Evolutionary conservation across 2,888 invertebrate species (phyloP).

Genomic region (Diaperis boleti): DNA sequence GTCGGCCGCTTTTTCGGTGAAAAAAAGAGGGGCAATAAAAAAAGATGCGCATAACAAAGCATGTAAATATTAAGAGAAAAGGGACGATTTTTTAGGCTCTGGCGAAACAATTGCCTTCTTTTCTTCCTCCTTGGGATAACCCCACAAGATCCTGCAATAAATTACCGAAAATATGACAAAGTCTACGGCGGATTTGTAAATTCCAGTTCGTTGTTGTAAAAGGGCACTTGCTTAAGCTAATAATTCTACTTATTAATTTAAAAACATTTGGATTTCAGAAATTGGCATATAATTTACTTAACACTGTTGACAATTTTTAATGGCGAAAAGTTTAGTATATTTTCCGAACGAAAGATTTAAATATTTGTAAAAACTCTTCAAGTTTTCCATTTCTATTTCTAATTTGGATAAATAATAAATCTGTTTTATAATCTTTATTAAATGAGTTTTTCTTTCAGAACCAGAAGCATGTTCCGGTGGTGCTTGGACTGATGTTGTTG

Average conservation of each 20-base stretch:
- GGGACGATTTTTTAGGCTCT: constrained; percentile 17
- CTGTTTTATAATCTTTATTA: too few species aligned
- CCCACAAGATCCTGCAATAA: constrained; percentile 26
- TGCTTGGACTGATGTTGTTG: constrained; percentile 78
- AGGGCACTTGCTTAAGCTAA: constrained; percentile 16
- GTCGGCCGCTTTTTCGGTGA: constrained; percentile 1
- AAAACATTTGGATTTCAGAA: constrained; percentile 22
- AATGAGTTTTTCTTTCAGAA: constrained; percentile 69
- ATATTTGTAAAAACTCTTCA: too few species aligned
- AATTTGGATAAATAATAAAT: too few species aligned
- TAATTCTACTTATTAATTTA: too few species aligned
- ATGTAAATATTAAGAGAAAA: constrained; percentile 25
- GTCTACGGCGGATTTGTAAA: constrained; percentile 18
- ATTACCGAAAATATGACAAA: constrained; percentile 25
- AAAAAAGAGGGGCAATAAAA: constrained; percentile 12
- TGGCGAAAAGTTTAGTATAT: too few species aligned
- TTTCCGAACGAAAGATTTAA: too few species aligned
- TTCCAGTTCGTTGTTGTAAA: constrained; percentile 7
- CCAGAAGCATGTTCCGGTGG: constrained; percentile 77
- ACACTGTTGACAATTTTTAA: too few species aligned
- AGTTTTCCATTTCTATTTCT: too few species aligned
- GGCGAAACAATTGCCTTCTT: constrained; percentile 19
- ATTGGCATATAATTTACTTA: too few species aligned
- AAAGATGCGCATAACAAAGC: constrained; percentile 18
- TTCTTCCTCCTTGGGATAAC: constrained; percentile 17